A percentile compares a stretch with the other conserved stretches of the same genome.
phyloP scores from a whole-genome alignment of 2,797 vertebrate species.

The Enteromius mattozi region DNA sequence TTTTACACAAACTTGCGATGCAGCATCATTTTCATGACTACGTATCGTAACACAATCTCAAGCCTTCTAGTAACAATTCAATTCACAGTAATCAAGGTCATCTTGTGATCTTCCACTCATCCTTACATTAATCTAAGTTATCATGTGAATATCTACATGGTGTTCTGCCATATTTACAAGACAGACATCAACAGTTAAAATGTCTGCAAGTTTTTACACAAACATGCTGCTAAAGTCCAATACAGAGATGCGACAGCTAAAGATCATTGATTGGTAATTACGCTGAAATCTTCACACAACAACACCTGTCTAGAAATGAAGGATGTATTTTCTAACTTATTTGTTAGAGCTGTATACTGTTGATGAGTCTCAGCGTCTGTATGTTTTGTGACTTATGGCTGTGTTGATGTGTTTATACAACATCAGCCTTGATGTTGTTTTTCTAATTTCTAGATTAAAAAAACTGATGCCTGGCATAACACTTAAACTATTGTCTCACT shows the following conservation, averaged over 20 bases:
- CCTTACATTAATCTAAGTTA: neutral
- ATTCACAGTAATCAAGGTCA: too few species aligned
- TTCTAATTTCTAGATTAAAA: neutral
- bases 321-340: neutral
- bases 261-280: neutral
- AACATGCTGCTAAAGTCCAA: neutral
- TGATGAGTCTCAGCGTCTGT: neutral
- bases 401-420: neutral
- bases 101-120: neutral
- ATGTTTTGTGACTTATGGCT: constrained; percentile 10
- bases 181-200: neutral
- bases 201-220: neutral
- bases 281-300: neutral
- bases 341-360: neutral
- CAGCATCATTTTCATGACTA: neutral
- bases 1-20: neutral
- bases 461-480: neutral
- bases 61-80: neutral
- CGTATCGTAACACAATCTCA: neutral
- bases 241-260: neutral
- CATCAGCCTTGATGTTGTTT: neutral
- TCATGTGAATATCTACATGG: neutral
- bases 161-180: neutral
- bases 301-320: neutral
- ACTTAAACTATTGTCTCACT: constrained; percentile 15